A percentile compares a stretch with the other conserved stretches of the same genome.
These are phyloP conservation scores for Meloe dianella DNA, from an alignment of 2,888 invertebrate genomes.

Conservation along the genomic window DNA sequence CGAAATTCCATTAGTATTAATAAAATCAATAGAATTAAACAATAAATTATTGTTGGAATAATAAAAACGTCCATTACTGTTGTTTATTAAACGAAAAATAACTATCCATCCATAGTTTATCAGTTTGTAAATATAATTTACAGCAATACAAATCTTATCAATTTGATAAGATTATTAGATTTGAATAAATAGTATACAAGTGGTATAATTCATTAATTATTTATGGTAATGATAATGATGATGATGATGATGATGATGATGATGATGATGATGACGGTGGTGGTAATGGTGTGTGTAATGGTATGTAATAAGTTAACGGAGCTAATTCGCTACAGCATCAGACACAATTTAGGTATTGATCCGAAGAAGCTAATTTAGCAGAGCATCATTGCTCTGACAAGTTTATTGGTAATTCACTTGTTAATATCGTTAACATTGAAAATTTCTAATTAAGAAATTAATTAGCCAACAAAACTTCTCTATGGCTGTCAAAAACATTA, in stretches of 20 bases:
- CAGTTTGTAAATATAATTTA: no score
- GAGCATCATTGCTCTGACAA: constrained; percentile 44
- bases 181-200: no score
- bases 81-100: no score
- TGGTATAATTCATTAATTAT: no score
- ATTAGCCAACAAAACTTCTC: constrained; percentile 38
- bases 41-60: neutral
- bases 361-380: constrained; percentile 48
- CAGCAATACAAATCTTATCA: no score
- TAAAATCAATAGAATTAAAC: neutral
- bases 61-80: neutral
- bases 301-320: constrained; percentile 43
- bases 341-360: constrained; percentile 45
- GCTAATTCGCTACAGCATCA: constrained; percentile 36
- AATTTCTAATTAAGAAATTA: constrained; percentile 32
- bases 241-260: neutral
- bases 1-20: neutral
- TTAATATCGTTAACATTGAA: constrained; percentile 38
- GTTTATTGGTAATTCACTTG: constrained; percentile 44
- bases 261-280: neutral
- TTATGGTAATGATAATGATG: neutral
- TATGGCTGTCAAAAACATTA: constrained; percentile 43
- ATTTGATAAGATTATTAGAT: no score
- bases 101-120: no score
- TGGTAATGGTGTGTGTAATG: no score